Base-by-base conservation (phyloP, 2,113 vertebrate genomes). In the Perognathus longimembris region DNA sequence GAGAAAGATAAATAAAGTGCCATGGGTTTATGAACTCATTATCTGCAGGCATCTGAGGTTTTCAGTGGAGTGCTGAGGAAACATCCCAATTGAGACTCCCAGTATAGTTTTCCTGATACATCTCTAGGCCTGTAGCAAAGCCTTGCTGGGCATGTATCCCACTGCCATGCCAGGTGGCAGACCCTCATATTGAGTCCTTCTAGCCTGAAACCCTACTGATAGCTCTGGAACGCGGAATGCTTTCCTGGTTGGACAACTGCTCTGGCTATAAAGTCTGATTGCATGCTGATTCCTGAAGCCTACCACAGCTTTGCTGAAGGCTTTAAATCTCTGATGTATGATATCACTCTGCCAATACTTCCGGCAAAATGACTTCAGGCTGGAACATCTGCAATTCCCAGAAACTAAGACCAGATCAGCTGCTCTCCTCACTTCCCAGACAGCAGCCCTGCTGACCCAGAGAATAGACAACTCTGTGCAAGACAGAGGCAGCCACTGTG, bases 81-180 rank as follows among this genome's bases (percentile, higher is more conserved):
- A 76, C 6, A 70, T 1, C 28, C 30, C 8, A 89, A 69, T 38
- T n/a, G 63, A n/a, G 21, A 82, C 34, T 40, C 21, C 50, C 76
- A 38, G 50, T 5, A 36, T 26, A n/a, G 50, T 76, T 91, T 91
- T 89, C 8, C 83, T 67, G 45, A 74, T 20, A 32, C 26, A 40
- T 73, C 83, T 78, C 93, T n/a, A 81, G 70, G 79, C 83, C 71
- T 92, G 50, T 15, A 86, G 63, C 73, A 92, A 88, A 84, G 8
- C 69, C 76, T 38, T 7, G 34, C 90, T 84, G 89, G 77, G 89
- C 54, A 59, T 32, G 38, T 34, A 22, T 80, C 71, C 74, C 85
- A 67, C 61, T 70, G 69, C 17, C 18, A 3, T 36, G 59, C 40
- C 57, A 71, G 3, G 20, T 34, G 79, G 79, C 32, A 9, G 22